Conservation (phyloP, 2,113 vertebrate genomes). For the Calyptommatus sinebrachiatus region DNA sequence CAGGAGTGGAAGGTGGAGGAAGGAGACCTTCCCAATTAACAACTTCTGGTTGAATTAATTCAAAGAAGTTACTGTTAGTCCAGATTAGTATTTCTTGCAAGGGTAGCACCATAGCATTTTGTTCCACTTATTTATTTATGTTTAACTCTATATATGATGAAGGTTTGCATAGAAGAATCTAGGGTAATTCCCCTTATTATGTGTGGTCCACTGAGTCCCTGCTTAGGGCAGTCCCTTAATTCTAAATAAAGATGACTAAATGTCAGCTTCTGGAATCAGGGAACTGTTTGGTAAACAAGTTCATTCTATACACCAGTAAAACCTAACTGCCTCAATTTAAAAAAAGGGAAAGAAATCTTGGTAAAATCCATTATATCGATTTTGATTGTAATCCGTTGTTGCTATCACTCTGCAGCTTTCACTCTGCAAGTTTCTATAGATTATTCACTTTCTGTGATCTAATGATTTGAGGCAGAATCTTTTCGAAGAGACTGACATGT, state of each 20-base stretch:
- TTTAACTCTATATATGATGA: background rate
- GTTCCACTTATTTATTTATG: background rate
- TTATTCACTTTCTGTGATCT: background rate
- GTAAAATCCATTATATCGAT: background rate
- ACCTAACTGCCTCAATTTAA: background rate
- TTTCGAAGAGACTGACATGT: too few species aligned
- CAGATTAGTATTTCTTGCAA: too few species aligned
- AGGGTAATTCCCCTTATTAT: background rate
- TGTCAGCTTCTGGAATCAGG: background rate
- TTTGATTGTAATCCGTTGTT: background rate
- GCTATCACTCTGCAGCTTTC: background rate
- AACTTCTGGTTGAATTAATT: too few species aligned
- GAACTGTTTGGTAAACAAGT: background rate
- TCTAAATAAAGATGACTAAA: background rate
- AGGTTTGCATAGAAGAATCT: background rate
- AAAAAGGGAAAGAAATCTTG: background rate
- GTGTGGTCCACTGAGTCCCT: background rate
- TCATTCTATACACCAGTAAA: background rate
- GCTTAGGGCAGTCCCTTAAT: background rate
- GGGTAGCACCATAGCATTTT: background rate
- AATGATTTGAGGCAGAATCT: background rate
- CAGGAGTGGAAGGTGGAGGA: too few species aligned
- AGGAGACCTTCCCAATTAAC: too few species aligned
- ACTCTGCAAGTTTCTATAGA: background rate
- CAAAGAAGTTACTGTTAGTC: too few species aligned